Base-by-base conservation (phyloP, 2,113 vertebrate genomes). In the Misgurnus anguillicaudatus region DNA sequence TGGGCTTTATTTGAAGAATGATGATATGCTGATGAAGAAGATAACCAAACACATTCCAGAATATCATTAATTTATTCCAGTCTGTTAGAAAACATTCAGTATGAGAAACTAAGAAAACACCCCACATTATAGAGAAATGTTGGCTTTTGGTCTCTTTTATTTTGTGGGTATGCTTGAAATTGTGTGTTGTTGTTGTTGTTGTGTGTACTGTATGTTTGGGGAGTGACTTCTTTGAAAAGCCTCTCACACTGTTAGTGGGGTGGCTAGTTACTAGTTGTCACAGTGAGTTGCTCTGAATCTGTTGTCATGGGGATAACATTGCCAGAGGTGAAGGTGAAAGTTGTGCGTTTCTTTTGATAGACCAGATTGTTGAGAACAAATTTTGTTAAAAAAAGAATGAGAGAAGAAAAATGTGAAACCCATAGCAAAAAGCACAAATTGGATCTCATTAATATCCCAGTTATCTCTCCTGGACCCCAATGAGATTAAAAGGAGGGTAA, bases 251-350 rank as follows among this genome's bases (percentile, higher is more conserved):
- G 10, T 8, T 41, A 55, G 51, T 19, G 69, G 36, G 51, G 36
- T 58, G 36, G 38, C n/a, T 0, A 2, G 48, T 19, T 55, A 53
- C 16, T 70, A 36, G 19, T 62, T 31, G 39, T 45, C 42, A 31
- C 57, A 45, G 11, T 74, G 39, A 45, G 71, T 45, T 74, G 19
- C 57, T 42, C 16, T 60, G 39, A 6, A 11, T 57, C 55, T 58
- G 71, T 74, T 74, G 57, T 74, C 55, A 74, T 74, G 39, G 71
- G 71, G 41, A 74, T 61, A 61, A 61, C 19, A 45, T 42, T 74
- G 19, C 19, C 53, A 47, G 57, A 74, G 19, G 71, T 61, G 19
- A 72, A 57, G 69, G 48, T 17, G 48, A 53, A 42, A 38, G 70
- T 41, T 72, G 47, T 57, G 69, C 17, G 0, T 14, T 71, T 57